Conservation (phyloP, 2,888 invertebrate species). For the Phaedon cochleariae region DNA sequence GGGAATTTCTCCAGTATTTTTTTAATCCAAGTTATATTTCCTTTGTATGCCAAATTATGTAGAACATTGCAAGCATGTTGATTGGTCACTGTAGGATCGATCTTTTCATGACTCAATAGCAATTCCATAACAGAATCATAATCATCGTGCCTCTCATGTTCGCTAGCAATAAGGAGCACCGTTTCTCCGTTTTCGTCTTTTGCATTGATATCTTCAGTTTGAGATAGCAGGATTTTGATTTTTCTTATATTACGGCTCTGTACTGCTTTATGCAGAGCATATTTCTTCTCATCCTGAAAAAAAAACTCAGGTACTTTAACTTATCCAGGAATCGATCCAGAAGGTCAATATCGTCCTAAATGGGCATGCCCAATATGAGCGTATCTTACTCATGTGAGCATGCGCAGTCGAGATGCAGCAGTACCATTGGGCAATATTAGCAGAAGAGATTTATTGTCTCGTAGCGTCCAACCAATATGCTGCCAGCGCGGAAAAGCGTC, state of each 20-base stretch:
- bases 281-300: slow-evolving; percentile 6
- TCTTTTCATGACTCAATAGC: slow-evolving; percentile 16
- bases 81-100: slow-evolving; percentile 17
- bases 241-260: slow-evolving; percentile 17
- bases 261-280: slow-evolving; percentile 21
- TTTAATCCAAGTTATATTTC: slow-evolving; percentile 12
- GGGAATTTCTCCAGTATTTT: slow-evolving; percentile 23
- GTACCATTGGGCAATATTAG: too few species aligned
- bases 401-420: too few species aligned
- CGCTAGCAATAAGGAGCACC: slow-evolving; percentile 20
- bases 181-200: slow-evolving; percentile 20
- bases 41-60: slow-evolving; percentile 22
- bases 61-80: slow-evolving; percentile 11
- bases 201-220: slow-evolving; percentile 15
- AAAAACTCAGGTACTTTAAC: too few species aligned
- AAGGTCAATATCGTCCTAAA: too few species aligned
- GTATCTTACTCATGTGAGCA: too few species aligned
- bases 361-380: too few species aligned
- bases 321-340: too few species aligned
- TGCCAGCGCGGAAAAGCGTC: too few species aligned
- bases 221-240: slow-evolving; percentile 18
- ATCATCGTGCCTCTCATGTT: slow-evolving; percentile 11
- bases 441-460: too few species aligned
- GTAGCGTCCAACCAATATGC: too few species aligned
- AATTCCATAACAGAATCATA: slow-evolving; percentile 19